Percentiles rank a stretch among this genome's conserved stretches.
Evolutionary conservation across 2,113 vertebrate genomes (phyloP).

Genomic region (Myanophis thanlyinensis): DNA sequence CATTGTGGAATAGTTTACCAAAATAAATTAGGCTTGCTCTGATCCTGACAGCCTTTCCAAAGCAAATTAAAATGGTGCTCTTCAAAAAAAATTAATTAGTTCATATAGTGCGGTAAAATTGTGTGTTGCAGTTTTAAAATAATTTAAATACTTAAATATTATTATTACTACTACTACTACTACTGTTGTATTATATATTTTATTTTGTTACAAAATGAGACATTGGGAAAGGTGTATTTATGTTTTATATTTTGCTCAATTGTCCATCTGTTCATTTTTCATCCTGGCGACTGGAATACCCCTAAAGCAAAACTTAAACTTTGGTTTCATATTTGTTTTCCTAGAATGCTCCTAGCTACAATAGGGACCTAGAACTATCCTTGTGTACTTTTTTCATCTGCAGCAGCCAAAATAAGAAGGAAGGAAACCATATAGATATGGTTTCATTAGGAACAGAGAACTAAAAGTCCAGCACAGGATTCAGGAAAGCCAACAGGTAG

Average conservation of each 20-base stretch:
- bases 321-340: not conserved
- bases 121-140: not conserved
- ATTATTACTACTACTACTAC: not conserved
- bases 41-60: not conserved
- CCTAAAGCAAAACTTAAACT: not conserved
- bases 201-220: not conserved
- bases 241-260: too few species aligned
- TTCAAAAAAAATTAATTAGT: not conserved
- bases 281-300: not conserved
- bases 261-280: not conserved
- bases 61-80: not conserved
- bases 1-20: not conserved
- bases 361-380: not conserved
- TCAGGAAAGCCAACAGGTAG: not conserved
- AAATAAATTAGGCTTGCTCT: not conserved
- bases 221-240: not conserved
- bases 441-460: not conserved
- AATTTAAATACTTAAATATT: not conserved
- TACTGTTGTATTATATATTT: not conserved
- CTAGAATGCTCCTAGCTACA: not conserved
- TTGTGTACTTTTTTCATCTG: not conserved
- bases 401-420: not conserved
- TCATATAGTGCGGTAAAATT: not conserved
- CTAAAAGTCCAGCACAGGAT: not conserved
- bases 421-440: not conserved